Evolutionary conservation across 1,140 invertebrate species (phyloP).

Genomic region (Akabosia matsudoensis): DNA sequence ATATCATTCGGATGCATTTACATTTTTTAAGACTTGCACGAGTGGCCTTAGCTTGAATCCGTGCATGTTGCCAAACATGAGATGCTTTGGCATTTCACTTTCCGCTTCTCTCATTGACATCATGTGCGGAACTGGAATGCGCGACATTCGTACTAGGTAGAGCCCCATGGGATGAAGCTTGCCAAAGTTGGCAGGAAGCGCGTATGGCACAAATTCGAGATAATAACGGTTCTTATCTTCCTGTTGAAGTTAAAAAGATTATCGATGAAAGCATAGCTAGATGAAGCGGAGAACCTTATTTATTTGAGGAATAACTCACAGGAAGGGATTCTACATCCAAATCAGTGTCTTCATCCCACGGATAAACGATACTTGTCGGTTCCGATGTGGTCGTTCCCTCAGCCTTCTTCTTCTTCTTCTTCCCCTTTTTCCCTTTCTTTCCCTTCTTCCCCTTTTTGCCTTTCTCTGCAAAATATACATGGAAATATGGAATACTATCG

Average conservation of each 20-base stretch:
- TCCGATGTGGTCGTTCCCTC: constrained; percentile 9
- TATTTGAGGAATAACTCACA: not conserved
- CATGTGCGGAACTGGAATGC: constrained; percentile 58
- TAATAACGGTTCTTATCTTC: constrained; percentile 55
- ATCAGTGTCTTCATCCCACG: constrained; percentile 43
- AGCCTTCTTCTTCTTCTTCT: constrained; percentile 23
- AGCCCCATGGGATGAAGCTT: constrained; percentile 60
- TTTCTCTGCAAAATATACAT: constrained; percentile 48
- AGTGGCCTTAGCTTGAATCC: constrained; percentile 31
- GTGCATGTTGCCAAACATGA: constrained; percentile 56
- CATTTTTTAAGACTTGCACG: constrained; percentile 23
- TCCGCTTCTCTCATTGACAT: constrained; percentile 55
- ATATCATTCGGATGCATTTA: not conserved
- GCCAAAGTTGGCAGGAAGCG: constrained; percentile 64
- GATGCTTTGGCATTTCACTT: constrained; percentile 61
- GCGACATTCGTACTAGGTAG: constrained; percentile 64
- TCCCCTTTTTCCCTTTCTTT: constrained; percentile 16
- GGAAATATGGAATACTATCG: constrained; percentile 23
- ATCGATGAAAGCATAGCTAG: not conserved
- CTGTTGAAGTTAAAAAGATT: constrained; percentile 51
- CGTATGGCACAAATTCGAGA: constrained; percentile 58
- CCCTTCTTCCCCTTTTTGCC: constrained; percentile 39
- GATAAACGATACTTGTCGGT: constrained; percentile 26
- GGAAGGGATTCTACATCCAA: constrained; percentile 40
- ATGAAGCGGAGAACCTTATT: not conserved